Conservation (phyloP, 2,113 vertebrate genomes). For the Petrocephalus microphthalmus region DNA sequence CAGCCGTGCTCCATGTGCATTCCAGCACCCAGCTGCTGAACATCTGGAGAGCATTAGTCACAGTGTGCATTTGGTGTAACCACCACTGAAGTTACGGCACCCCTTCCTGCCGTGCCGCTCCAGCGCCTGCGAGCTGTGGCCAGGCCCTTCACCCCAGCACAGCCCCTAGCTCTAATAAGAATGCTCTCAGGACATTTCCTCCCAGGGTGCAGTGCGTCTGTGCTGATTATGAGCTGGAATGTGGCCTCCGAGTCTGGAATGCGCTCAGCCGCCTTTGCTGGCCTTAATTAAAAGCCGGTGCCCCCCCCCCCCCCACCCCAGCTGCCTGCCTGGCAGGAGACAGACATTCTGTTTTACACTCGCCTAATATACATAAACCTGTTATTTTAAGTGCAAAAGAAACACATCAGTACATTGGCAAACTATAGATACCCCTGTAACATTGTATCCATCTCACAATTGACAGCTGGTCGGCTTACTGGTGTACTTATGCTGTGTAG, state of each 20-base stretch:
- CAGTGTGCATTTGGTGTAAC: neutral
- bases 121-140: neutral
- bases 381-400: neutral
- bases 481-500: neutral
- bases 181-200: neutral
- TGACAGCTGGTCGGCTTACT: neutral
- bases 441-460: neutral
- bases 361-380: neutral
- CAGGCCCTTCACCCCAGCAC: neutral
- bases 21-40: neutral
- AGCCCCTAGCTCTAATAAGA: neutral
- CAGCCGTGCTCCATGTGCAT: neutral
- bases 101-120: neutral
- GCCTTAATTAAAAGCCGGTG: neutral
- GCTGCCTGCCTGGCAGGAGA: neutral
- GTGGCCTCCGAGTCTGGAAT: neutral
- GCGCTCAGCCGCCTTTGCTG: neutral
- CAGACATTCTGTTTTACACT: neutral
- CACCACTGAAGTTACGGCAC: neutral
- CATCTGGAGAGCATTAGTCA: conserved; percentile 7
- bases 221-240: neutral
- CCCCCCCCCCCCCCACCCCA: neutral
- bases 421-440: neutral
- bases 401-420: neutral
- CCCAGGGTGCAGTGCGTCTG: neutral